Evolutionary conservation across 2,113 vertebrate genomes (phyloP), one percentile per base, ranked within the genome.

Genomic region (Gymnocephalus cernua): DNA sequence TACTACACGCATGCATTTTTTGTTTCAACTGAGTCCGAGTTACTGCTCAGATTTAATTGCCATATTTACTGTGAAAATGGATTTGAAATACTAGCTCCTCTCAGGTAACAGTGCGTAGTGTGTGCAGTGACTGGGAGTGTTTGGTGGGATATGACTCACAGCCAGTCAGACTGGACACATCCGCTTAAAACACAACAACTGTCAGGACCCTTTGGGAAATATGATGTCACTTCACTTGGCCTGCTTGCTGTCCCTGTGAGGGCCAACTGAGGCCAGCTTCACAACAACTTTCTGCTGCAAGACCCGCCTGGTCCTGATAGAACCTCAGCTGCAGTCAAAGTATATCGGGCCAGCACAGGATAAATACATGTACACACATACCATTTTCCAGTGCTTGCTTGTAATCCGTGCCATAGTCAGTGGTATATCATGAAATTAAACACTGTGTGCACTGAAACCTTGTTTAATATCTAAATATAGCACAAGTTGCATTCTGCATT

Each of bases 121-220:
- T 51, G 27, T 35, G 56, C 19, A 54, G 51, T 45, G 53, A 87
- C 61, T 7, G 15, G 5, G 62, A 68, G 59, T 72, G 56, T 23
- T 35, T 44, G 67, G 11, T 77, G 75, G 74, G 73, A 86, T 72
- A 70, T 88, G 79, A 90, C 83, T 86, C 80, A 88, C 53, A 79
- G 73, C 63, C 84, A 59, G 80, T 64, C 69, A 71, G 79, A 80
- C 71, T 86, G 85, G 74, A 88, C 81, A 79, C 81, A 89, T 92
- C 92, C 67, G 59, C 74, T 86, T 71, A 79, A 91, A 93, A 91
- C 79, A 76, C 84, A 77, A 85, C 88, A 93, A 92, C 89, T 93
- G 88, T 91, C 84, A 85, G 71, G 66, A 89, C 89, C 89, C 82
- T 90, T 91, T 81, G 85, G 89, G 86, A 85, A 71, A 86, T 79